Percentiles rank a stretch among this genome's conserved stretches.
Evolutionary conservation across 2,888 invertebrate species (phyloP).

Genomic region (Troides oblongomaculatus): DNA sequence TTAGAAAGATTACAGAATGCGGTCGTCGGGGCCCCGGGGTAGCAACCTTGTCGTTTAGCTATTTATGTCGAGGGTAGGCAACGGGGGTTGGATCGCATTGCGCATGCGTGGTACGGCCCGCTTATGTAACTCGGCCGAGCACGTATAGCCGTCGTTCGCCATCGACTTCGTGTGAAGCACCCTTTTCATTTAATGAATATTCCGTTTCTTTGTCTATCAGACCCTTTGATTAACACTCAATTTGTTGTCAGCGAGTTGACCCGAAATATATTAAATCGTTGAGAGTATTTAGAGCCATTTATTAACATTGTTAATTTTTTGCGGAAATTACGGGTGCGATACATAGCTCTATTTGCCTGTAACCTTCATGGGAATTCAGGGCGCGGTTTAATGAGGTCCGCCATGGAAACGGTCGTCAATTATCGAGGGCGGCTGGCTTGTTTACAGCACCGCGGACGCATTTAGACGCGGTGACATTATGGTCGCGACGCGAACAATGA

Average conservation of each 20-base stretch:
- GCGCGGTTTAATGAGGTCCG: slow-evolving; percentile 74
- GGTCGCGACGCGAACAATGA: slow-evolving; percentile 51
- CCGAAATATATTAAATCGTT: slow-evolving; percentile 1
- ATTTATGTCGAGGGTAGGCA: slow-evolving; percentile 74
- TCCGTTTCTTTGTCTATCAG: slow-evolving; percentile 40
- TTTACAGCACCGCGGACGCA: slow-evolving; percentile 74
- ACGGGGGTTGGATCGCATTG: slow-evolving; percentile 59
- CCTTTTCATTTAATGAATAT: slow-evolving; percentile 51
- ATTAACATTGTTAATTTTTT: slow-evolving; percentile 39
- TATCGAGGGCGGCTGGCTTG: slow-evolving; percentile 73
- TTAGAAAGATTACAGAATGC: slow-evolving; percentile 76
- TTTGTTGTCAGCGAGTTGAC: slow-evolving; percentile 33
- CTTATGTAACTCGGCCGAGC: slow-evolving; percentile 69
- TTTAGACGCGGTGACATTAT: slow-evolving; percentile 72
- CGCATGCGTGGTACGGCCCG: slow-evolving; percentile 66
- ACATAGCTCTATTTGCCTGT: slow-evolving; percentile 49
- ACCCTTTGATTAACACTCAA: slow-evolving; percentile 24
- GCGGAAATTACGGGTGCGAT: slow-evolving; percentile 28
- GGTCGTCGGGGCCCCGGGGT: slow-evolving; percentile 71
- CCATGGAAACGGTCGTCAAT: slow-evolving; percentile 76
- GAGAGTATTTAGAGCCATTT: slow-evolving; percentile 30
- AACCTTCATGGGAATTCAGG: slow-evolving; percentile 72
- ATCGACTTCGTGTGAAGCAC: slow-evolving; percentile 34
- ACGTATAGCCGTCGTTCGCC: slow-evolving; percentile 49
- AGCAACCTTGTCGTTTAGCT: slow-evolving; percentile 79